phyloP scores from a whole-genome alignment of 2,797 vertebrate genomes.

The Rhinophrynus dorsalis region DNA sequence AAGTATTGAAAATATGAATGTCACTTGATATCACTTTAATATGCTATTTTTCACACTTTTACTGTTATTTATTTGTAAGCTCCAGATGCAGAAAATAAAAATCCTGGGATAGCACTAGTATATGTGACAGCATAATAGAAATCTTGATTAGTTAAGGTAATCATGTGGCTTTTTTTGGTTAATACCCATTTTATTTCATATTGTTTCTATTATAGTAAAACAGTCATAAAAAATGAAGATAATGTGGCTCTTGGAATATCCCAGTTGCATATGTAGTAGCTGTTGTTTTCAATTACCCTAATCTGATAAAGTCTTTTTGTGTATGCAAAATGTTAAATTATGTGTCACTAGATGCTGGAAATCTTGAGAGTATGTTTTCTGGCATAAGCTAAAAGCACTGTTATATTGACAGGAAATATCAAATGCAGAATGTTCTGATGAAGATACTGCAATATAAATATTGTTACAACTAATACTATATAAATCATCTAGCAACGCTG shows the following conservation, averaged over 20 bases:
- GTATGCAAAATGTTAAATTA: conserved; percentile 53
- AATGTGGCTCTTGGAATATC: neutral
- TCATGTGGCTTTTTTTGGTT: neutral
- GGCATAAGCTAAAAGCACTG: conserved; percentile 52
- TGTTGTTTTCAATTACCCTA: conserved; percentile 47
- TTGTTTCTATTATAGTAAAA: too few species aligned
- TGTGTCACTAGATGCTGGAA: conserved; percentile 55
- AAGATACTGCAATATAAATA: conserved; percentile 47
- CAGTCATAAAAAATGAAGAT: too few species aligned
- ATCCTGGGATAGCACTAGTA: conserved; percentile 26
- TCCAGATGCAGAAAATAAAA: conserved; percentile 41
- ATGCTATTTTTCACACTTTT: neutral
- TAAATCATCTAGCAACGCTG: conserved; percentile 32
- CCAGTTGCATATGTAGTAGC: neutral
- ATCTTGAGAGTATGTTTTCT: conserved; percentile 56
- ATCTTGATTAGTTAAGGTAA: neutral
- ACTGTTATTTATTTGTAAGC: conserved; percentile 39
- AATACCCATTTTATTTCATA: too few species aligned
- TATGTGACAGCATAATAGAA: conserved; percentile 21
- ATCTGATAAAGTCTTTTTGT: conserved; percentile 53
- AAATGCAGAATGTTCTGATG: conserved; percentile 28
- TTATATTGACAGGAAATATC: conserved; percentile 53
- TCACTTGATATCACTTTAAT: neutral
- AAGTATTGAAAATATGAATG: too few species aligned
- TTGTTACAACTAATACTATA: conserved; percentile 34